Evolutionary conservation across 2,113 vertebrate genomes (phyloP).

Genomic region (Cyphomyrus discorhynchus): DNA sequence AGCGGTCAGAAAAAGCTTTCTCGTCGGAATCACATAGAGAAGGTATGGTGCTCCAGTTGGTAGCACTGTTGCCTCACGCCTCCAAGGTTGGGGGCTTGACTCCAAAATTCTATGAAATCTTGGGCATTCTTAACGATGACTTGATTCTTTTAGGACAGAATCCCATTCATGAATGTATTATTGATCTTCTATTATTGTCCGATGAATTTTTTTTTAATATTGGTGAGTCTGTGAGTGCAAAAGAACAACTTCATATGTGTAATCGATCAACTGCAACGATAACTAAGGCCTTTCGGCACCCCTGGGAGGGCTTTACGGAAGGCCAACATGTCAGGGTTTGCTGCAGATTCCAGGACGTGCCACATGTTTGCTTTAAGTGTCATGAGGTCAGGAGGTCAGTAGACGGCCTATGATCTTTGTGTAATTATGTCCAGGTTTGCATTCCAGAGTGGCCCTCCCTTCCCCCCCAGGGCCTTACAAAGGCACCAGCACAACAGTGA

Average conservation of each 20-base stretch:
- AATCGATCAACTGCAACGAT: not conserved
- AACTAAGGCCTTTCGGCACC: not conserved
- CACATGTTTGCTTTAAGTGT: not conserved
- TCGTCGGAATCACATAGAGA: too few relatives aligned
- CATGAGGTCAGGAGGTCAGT: not conserved
- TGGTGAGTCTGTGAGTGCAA: not conserved
- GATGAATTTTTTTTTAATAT: not conserved
- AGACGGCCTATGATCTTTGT: not conserved
- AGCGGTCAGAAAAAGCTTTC: too few relatives aligned
- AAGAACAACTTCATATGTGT: not conserved
- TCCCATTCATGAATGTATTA: not conserved
- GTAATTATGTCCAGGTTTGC: not conserved
- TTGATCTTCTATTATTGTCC: not conserved
- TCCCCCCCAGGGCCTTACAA: not conserved
- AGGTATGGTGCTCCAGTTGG: not conserved
- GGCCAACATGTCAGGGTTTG: not conserved
- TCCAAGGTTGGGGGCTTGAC: not conserved
- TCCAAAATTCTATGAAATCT: not conserved
- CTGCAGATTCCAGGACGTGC: not conserved
- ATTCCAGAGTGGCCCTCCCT: not conserved
- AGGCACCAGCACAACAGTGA: not conserved
- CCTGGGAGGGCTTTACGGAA: not conserved
- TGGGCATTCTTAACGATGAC: not conserved
- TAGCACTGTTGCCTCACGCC: not conserved
- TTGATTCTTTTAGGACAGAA: not conserved